Base-by-base conservation (phyloP, 2,888 invertebrate species). In the Podabrus alpinus region DNA sequence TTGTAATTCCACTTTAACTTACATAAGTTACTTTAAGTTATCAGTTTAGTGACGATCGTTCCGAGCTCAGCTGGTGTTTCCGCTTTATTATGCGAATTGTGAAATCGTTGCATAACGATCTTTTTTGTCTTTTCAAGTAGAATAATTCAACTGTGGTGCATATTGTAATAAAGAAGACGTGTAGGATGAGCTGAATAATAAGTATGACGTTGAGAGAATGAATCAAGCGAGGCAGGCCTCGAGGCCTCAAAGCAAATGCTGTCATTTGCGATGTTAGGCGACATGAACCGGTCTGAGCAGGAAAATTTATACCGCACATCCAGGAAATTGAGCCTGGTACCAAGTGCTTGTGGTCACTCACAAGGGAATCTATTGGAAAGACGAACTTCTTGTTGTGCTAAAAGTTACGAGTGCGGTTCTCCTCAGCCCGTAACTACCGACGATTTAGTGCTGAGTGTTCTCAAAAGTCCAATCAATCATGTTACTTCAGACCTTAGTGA, bases 241-340 rank as follows among this genome's bases (percentile, higher is more conserved):
- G 73, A 78, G 82, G 81, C 81, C 80, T 75, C 78, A 72, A 76
- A 79, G 75, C 83, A 83, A 86, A 88, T 88, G 88, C 87, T 88
- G 84, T 87, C 88, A 83, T 84, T 88, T 85, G 87, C 88, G 82
- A 87, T 88, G 86, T 80, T 83, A 82, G 82, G 83, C 83, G 88
- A 88, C 82, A 91, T 91, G 91, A 91, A 91, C 87, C 89, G 91
- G 76, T 90, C 90, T 78, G 91, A 91, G 84, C 91, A 92, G 86
- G 91, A 91, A 84, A 90, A 88, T 81, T 86, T 92, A 80, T 92
- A 90, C 83, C 87, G 91, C 80, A 91, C 91, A 83, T 91, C 91
- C 80, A 89, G 91, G 79, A 91, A 90, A 83, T 87, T 92, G 76
- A 89, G 87, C 81, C 82, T 88, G 82, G 87, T 87, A 68, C 88